Evolutionary conservation across 2,113 vertebrate species (phyloP).

Genomic region (Entomyzon cyanotis): DNA sequence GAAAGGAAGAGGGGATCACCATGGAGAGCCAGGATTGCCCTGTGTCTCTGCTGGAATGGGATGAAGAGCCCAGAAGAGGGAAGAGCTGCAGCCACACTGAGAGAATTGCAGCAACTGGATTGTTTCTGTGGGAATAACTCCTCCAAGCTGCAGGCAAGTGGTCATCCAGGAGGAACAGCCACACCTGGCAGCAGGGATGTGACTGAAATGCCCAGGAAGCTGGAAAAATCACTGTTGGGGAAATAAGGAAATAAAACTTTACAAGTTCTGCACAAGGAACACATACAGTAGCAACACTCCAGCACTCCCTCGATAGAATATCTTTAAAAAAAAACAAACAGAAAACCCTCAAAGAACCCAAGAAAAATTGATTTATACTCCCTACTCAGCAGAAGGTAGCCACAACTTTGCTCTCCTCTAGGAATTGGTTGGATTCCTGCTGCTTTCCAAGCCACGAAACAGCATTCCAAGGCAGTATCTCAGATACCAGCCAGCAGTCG

Average conservation of each 20-base stretch:
- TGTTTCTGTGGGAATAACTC: neutral
- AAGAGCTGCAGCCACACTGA: neutral
- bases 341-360: neutral
- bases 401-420: neutral
- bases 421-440: neutral
- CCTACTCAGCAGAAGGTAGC: neutral
- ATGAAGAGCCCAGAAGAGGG: neutral
- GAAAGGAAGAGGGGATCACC: neutral
- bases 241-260: neutral
- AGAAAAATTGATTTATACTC: neutral
- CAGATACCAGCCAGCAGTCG: neutral
- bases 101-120: neutral
- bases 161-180: neutral
- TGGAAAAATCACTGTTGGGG: neutral
- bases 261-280: slow-evolving; percentile 8
- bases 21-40: neutral
- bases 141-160: neutral
- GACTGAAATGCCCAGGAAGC: slow-evolving; percentile 9
- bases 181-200: neutral
- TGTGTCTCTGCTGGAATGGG: neutral
- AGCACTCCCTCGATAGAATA: neutral
- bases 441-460: neutral
- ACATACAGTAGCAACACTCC: slow-evolving; percentile 41
- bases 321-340: neutral
- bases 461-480: neutral